Base-by-base conservation (phyloP, 2,888 invertebrate genomes). In the Cantharis nigra region DNA sequence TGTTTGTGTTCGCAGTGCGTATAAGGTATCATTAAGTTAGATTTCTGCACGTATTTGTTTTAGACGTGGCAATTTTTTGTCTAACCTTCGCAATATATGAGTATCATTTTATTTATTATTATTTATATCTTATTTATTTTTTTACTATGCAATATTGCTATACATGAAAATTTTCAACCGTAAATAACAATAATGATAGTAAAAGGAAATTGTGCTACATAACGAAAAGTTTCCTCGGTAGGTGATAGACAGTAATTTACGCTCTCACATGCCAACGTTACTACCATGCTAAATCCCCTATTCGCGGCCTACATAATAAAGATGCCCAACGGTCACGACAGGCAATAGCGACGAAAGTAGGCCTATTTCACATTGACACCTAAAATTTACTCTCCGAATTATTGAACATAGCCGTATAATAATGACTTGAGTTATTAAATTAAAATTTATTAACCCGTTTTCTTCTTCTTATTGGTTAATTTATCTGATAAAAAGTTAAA, bases 41-140 rank as follows among this genome's bases (percentile, higher is more conserved):
- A 77, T 77, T 77, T 77, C 77, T 26, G 69, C 77, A 77, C 77
- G 71, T 74, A 77, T 77, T 77, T 77, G 74, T 77, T 74, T 73
- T 70, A 74, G 69, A 67, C 49, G 49, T 49, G 49, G 49, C 49
- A 49, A 49, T 49, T 49, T 49, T 49, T 49, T 49, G 49, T 49
- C 49, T 49, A 7, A 49, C 49, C 49, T 49, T 13, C 49, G n/a
- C 49, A 49, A 49, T 49, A 49, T 49, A 49, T n/a, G n/a, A 49
- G n/a, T 49, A 49, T 49, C 49, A 49, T 49, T 49, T 49, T 49
- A 49, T 49, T 49, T 49, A 49, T 49, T n/a, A 49, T n/a, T 49
- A 49, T 49, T 49, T 49, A 49, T 49, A 49, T 49, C 7, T 49
- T 49, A n/a, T 49, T 49, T 49, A 49, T 49, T 49, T 49, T n/a